Conservation (phyloP, 2,797 vertebrate genomes). For the Decapterus maruadsi region DNA sequence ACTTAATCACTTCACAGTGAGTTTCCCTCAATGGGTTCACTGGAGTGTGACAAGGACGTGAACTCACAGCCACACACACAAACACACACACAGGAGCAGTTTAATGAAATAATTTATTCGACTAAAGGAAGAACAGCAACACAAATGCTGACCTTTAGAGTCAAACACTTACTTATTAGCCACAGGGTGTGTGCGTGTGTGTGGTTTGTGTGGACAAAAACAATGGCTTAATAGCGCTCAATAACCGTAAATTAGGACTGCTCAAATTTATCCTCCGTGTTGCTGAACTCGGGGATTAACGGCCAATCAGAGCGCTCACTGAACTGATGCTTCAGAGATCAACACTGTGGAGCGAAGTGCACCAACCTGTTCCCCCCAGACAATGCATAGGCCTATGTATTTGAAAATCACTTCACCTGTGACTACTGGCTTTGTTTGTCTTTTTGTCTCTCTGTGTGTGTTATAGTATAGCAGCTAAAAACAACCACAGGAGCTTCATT, state of each 20-base stretch:
- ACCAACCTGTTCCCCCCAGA: slow-evolving; percentile 77
- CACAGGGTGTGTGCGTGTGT: slow-evolving; percentile 5
- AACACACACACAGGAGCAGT: slow-evolving; percentile 14
- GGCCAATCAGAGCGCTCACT: slow-evolving; percentile 37
- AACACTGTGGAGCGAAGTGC: slow-evolving; percentile 60
- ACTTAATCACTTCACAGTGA: slow-evolving; percentile 51
- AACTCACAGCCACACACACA: slow-evolving; percentile 33
- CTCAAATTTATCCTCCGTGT: background rate
- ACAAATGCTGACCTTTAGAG: slow-evolving; percentile 70
- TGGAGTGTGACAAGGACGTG: slow-evolving; percentile 51
- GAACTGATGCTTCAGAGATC: slow-evolving; percentile 57
- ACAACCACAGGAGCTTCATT: slow-evolving; percentile 15
- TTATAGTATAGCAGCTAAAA: slow-evolving; percentile 5
- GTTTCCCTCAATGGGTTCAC: slow-evolving; percentile 48
- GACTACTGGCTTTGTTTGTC: slow-evolving; percentile 57
- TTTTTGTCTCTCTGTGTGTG: slow-evolving; percentile 25
- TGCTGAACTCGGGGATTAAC: background rate
- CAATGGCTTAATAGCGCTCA: background rate
- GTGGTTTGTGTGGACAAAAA: background rate
- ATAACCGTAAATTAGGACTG: slow-evolving; percentile 18
- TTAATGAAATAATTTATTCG: slow-evolving; percentile 25
- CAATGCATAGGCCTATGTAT: slow-evolving; percentile 75
- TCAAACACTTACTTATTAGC: slow-evolving; percentile 13
- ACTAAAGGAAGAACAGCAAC: slow-evolving; percentile 43
- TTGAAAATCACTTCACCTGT: slow-evolving; percentile 62